A percentile compares a stretch with the other conserved stretches of the same genome.
Conservation (phyloP, 2,888 invertebrate species). For the Macropis europaea region DNA sequence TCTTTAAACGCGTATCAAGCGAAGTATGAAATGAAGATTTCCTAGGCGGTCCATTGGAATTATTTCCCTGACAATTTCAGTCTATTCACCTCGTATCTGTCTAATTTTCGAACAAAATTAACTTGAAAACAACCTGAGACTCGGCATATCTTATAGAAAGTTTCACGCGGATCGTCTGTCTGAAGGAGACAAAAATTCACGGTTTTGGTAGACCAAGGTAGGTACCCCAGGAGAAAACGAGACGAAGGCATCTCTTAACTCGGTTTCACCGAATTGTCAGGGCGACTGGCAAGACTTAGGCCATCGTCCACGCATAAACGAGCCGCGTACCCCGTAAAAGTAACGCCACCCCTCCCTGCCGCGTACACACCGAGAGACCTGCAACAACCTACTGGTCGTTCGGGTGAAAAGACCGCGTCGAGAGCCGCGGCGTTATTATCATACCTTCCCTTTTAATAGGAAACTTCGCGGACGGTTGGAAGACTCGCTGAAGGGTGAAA, state of each 20-base stretch:
- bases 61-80: no score
- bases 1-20: no score
- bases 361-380: neutral
- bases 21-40: no score
- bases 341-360: neutral
- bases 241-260: constrained; percentile 19
- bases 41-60: no score
- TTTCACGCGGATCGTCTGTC: neutral
- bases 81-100: no score
- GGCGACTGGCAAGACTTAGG: constrained; percentile 26
- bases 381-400: constrained; percentile 54
- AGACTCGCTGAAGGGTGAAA: constrained; percentile 58
- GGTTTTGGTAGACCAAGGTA: no score
- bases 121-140: no score
- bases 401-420: constrained; percentile 61
- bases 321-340: constrained; percentile 25
- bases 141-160: no score
- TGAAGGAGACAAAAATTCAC: neutral
- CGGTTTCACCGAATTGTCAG: constrained; percentile 40
- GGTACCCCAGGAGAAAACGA: neutral
- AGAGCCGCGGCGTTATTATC: constrained; percentile 62
- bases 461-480: constrained; percentile 60
- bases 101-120: no score
- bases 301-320: constrained; percentile 50
- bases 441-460: constrained; percentile 63